A percentile compares a stretch with the other conserved stretches of the same genome.
Evolutionary conservation across 2,113 vertebrate species (phyloP).

Genomic region (Lonchura striata): DNA sequence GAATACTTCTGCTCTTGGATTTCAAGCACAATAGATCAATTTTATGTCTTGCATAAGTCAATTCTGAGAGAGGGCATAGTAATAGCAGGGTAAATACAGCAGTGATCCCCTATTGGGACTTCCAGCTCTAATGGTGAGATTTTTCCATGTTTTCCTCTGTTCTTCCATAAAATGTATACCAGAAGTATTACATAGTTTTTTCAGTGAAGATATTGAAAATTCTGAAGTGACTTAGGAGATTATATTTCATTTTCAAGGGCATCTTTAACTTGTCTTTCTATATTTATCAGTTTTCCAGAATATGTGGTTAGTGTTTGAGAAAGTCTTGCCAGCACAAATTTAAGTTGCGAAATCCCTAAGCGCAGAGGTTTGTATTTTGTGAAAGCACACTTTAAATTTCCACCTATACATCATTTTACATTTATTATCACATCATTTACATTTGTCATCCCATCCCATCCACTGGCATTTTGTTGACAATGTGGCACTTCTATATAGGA

Average conservation of each 20-base stretch:
- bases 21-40: background rate
- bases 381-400: background rate
- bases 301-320: background rate
- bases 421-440: background rate
- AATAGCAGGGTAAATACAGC: background rate
- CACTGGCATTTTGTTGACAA: background rate
- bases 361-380: background rate
- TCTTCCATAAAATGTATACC: background rate
- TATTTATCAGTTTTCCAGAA: background rate
- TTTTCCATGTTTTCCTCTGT: background rate
- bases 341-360: background rate
- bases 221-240: background rate
- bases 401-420: background rate
- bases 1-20: background rate
- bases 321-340: background rate
- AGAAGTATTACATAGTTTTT: background rate
- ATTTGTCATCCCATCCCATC: background rate
- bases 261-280: background rate
- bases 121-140: background rate
- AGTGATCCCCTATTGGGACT: background rate
- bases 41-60: background rate
- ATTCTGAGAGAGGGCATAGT: background rate
- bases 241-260: background rate
- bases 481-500: background rate
- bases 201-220: background rate